Percentiles rank a stretch among this genome's conserved stretches.
Evolutionary conservation across 1,140 invertebrate genomes (phyloP).

Genomic region (Euschistus heros): DNA sequence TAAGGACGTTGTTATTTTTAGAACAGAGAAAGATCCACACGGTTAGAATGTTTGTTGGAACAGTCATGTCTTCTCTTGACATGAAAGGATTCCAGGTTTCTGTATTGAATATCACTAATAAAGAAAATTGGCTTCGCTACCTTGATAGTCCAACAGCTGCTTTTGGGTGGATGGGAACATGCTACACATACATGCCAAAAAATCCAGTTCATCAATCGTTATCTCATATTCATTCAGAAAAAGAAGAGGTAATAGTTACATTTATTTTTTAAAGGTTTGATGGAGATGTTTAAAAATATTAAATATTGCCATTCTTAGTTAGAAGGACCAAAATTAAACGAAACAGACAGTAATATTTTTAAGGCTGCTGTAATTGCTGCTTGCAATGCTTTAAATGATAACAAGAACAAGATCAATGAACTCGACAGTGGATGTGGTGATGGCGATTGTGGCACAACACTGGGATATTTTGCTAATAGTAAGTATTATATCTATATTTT

Average conservation of each 20-base stretch:
- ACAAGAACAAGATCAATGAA: constrained; percentile 51
- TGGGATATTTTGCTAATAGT: constrained; percentile 51
- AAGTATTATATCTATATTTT: too few relatives aligned
- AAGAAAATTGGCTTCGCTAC: constrained; percentile 40
- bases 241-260: background rate
- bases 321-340: constrained; percentile 35
- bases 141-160: constrained; percentile 49
- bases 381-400: constrained; percentile 41
- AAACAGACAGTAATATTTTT: constrained; percentile 36
- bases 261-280: background rate
- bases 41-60: constrained; percentile 54
- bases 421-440: constrained; percentile 68
- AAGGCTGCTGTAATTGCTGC: constrained; percentile 40
- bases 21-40: constrained; percentile 44
- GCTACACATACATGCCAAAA: background rate
- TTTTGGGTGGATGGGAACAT: constrained; percentile 41
- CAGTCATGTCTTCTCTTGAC: constrained; percentile 68
- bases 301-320: constrained; percentile 13
- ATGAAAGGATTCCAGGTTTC: constrained; percentile 70
- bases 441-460: constrained; percentile 68
- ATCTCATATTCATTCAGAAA: too few relatives aligned
- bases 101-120: constrained; percentile 46
- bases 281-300: background rate
- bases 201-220: background rate
- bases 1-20: constrained; percentile 35